These are phyloP conservation scores for Nebria ingens DNA, from an alignment of 1,140 invertebrate species.

Conservation along the genomic window DNA sequence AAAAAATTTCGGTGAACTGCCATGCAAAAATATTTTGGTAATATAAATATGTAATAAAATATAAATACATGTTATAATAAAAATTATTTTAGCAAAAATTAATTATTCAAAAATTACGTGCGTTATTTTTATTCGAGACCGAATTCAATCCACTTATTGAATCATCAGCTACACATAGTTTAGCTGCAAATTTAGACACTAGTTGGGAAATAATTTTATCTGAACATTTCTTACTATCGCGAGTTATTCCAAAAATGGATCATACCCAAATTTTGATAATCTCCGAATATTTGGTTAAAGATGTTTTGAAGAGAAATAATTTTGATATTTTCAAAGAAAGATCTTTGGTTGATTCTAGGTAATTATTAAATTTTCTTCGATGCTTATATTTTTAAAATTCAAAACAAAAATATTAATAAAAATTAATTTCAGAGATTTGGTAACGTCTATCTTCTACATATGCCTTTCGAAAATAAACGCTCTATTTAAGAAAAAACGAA, in stretches of 20 bases:
- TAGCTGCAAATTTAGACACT: conserved; percentile 21
- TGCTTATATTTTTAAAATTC: conserved; percentile 13
- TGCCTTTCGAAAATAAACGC: conserved; percentile 23
- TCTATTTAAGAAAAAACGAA: conserved; percentile 20
- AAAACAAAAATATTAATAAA: conserved; percentile 12
- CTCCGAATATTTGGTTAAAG: conserved; percentile 16
- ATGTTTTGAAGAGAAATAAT: conserved; percentile 11
- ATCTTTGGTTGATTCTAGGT: not conserved
- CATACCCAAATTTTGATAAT: conserved; percentile 11
- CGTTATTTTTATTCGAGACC: conserved; percentile 23
- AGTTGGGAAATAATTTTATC: conserved; percentile 22
- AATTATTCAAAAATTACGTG: conserved; percentile 26
- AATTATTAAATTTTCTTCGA: not conserved
- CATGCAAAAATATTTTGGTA: conserved; percentile 29
- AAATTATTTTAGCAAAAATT: conserved; percentile 25
- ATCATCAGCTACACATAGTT: conserved; percentile 18
- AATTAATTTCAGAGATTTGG: conserved; percentile 17
- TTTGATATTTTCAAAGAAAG: not conserved
- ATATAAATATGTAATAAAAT: conserved; percentile 3
- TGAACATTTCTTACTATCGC: conserved; percentile 24
- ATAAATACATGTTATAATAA: conserved; percentile 13
- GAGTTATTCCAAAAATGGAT: conserved; percentile 23
- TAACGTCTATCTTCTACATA: conserved; percentile 16
- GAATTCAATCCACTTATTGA: conserved; percentile 20
- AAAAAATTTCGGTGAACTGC: conserved; percentile 30